These are phyloP conservation scores for Papilio polyxenes DNA, from an alignment of 1,140 invertebrate species.

Conservation along the genomic window DNA sequence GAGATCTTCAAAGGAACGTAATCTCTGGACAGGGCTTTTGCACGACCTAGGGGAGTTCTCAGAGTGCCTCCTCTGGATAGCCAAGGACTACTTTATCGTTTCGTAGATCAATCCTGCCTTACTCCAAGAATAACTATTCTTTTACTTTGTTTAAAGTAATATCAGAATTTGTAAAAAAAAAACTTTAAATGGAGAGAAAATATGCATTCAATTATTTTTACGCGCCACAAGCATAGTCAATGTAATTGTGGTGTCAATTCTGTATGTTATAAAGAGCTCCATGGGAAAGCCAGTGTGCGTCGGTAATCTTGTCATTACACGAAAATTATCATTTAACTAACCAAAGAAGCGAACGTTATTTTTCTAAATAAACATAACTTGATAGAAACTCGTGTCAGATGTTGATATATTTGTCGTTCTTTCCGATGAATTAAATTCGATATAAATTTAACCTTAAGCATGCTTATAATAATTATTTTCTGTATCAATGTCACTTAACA, in stretches of 20 bases:
- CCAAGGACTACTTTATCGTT: not conserved
- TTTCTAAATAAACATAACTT: slow-evolving; percentile 68
- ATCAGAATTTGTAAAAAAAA: not conserved
- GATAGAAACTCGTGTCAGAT: slow-evolving; percentile 58
- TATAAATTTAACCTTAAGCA: slow-evolving; percentile 43
- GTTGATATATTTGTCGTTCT: slow-evolving; percentile 68
- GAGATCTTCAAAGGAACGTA: too few relatives aligned
- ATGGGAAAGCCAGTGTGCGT: slow-evolving; percentile 64
- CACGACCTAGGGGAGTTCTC: too few relatives aligned
- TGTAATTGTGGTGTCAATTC: slow-evolving; percentile 45
- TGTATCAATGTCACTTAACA: slow-evolving; percentile 21
- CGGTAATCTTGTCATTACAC: slow-evolving; percentile 71
- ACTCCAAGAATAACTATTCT: too few relatives aligned
- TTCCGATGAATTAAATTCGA: slow-evolving; percentile 48
- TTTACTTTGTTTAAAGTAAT: not conserved
- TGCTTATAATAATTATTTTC: slow-evolving; percentile 40
- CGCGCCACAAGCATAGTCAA: not conserved
- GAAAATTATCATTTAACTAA: slow-evolving; percentile 58
- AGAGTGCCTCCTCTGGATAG: not conserved
- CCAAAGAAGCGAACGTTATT: slow-evolving; percentile 60
- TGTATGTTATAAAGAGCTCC: slow-evolving; percentile 47
- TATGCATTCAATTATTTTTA: not conserved
- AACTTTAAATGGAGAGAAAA: not conserved
- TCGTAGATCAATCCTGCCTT: not conserved
- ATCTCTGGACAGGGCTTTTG: too few relatives aligned